phyloP scores from a whole-genome alignment of 2,113 vertebrate genomes.

The Capreolus pygargus region DNA sequence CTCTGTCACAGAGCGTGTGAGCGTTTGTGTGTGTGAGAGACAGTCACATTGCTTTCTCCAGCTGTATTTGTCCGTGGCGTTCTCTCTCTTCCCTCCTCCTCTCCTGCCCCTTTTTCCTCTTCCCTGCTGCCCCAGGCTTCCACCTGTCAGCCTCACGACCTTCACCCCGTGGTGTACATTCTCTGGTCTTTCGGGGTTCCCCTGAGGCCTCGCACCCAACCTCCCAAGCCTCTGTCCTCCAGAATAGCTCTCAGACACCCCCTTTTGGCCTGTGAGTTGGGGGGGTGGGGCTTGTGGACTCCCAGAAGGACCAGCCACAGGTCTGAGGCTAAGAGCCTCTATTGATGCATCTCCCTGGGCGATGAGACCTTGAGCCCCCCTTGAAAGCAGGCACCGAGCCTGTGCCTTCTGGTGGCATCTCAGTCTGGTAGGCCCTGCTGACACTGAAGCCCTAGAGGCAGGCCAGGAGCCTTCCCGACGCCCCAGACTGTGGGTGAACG shows the following conservation, averaged over 20 bases:
- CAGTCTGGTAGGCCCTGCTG: background rate
- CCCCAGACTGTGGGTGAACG: background rate
- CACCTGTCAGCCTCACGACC: rapidly evolving
- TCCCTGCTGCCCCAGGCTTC: too few species aligned
- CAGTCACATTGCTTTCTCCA: background rate
- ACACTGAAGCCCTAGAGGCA: rapidly evolving
- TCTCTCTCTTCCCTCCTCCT: background rate
- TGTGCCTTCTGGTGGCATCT: background rate
- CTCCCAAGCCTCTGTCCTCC: background rate
- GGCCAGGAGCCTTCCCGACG: background rate
- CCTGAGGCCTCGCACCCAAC: background rate
- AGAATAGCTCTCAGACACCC: background rate
- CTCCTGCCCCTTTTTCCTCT: background rate
- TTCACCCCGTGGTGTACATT: background rate
- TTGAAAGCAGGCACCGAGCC: background rate
- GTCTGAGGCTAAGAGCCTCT: background rate
- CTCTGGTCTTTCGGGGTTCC: background rate
- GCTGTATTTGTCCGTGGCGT: rapidly evolving
- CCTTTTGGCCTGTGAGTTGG: too few species aligned
- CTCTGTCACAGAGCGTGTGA: too few species aligned
- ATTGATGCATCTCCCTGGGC: too few species aligned
- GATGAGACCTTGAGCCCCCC: background rate
- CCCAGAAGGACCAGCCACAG: background rate
- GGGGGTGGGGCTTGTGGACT: background rate
- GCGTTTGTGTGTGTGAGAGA: background rate